Conservation (phyloP, 2,797 vertebrate species). For the Pseudotriccus pelzelni region DNA sequence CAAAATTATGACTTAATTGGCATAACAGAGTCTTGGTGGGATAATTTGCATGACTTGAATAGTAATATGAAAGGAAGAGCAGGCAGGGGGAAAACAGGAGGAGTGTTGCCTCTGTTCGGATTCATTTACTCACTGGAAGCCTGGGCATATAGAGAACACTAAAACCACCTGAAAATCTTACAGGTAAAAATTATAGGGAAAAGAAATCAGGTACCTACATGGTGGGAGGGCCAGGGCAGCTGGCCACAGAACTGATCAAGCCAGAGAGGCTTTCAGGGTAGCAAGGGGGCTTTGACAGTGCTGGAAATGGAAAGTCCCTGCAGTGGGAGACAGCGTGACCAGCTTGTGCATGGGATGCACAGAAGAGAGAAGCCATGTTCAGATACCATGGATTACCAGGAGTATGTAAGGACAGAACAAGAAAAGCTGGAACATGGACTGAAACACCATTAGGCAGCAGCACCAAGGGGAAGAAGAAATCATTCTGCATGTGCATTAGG, state of each 20-base stretch:
- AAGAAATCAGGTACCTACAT: background rate
- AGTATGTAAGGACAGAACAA: background rate
- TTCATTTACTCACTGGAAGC: background rate
- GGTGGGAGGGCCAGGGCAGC: background rate
- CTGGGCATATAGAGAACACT: background rate
- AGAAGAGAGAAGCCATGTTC: background rate
- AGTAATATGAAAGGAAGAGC: constrained; percentile 28
- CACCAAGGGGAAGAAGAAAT: background rate
- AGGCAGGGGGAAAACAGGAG: background rate
- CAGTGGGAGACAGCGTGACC: background rate
- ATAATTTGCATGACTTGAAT: constrained; percentile 15
- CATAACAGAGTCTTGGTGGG: constrained; percentile 24
- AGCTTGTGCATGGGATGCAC: fast-evolving
- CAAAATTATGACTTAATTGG: constrained; percentile 57
- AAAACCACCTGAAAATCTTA: background rate
- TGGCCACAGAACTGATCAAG: background rate
- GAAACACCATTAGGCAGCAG: background rate
- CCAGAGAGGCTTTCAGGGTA: background rate
- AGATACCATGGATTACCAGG: background rate
- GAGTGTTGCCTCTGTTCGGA: background rate
- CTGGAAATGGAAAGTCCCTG: background rate
- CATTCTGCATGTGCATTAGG: background rate
- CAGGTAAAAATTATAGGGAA: background rate
- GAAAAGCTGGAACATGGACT: background rate
- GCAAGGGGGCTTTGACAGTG: background rate